phyloP scores from a whole-genome alignment of 1,140 invertebrate genomes.

The Zaprionus kolodkinae region DNA sequence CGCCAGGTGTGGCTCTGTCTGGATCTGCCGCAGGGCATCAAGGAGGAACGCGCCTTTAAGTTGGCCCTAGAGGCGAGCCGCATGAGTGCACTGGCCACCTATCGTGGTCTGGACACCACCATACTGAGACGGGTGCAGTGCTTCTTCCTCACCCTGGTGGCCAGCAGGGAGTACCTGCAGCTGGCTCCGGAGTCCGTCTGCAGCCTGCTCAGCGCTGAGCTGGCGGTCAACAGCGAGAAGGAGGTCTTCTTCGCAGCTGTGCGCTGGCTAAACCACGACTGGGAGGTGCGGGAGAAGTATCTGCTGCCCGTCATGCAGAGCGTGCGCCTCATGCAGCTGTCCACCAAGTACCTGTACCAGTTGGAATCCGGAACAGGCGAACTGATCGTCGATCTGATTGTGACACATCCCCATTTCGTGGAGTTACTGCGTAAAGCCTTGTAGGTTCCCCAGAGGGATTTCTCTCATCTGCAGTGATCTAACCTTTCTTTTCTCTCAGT shows the following conservation, averaged over 20 bases:
- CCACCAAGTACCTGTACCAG: background rate
- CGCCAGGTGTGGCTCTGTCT: constrained; percentile 41
- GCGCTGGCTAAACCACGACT: constrained; percentile 53
- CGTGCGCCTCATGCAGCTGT: constrained; percentile 22
- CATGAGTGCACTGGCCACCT: background rate
- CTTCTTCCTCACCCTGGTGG: constrained; percentile 50
- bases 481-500: constrained; percentile 15
- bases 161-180: constrained; percentile 32
- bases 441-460: background rate
- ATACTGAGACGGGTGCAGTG: constrained; percentile 36
- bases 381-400: constrained; percentile 12
- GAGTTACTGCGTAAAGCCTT: background rate
- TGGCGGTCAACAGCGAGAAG: constrained; percentile 48
- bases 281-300: constrained; percentile 15
- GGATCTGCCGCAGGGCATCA: constrained; percentile 3
- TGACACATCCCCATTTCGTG: background rate
- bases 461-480: background rate
- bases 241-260: constrained; percentile 54
- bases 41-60: constrained; percentile 39
- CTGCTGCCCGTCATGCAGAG: constrained; percentile 8
- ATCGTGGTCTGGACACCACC: constrained; percentile 13
- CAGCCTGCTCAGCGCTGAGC: constrained; percentile 19
- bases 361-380: constrained; percentile 11
- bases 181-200: constrained; percentile 7
- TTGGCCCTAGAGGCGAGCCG: constrained; percentile 9